Evolutionary conservation across 2,888 invertebrate genomes (phyloP).

Genomic region (Melangyna quadrimaculata): DNA sequence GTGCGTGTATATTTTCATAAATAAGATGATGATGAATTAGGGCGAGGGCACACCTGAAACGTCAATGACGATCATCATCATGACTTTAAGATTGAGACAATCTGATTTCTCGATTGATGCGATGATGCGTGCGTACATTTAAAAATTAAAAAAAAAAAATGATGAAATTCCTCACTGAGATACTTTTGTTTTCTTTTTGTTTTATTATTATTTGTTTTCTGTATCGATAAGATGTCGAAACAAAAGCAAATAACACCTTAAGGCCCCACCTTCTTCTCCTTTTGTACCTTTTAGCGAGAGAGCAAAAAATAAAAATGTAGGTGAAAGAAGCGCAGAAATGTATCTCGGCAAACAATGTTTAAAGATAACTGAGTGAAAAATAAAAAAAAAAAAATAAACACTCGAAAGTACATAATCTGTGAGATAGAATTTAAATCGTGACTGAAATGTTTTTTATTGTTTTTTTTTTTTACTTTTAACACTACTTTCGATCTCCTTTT

Average conservation of each 20-base stretch:
- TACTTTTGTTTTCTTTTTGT: constrained; percentile 23
- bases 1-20: constrained; percentile 30
- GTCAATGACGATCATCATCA: constrained; percentile 58
- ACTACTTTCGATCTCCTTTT: constrained; percentile 59
- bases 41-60: constrained; percentile 70
- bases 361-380: neutral
- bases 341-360: constrained; percentile 5
- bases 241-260: constrained; percentile 62
- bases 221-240: constrained; percentile 67
- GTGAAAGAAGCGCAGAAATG: constrained; percentile 34
- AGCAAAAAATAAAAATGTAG: constrained; percentile 11
- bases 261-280: constrained; percentile 60
- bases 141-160: neutral
- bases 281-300: constrained; percentile 3
- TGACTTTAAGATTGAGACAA: constrained; percentile 52
- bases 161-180: constrained; percentile 43
- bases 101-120: constrained; percentile 64
- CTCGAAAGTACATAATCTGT: constrained; percentile 55
- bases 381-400: neutral
- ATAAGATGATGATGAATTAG: constrained; percentile 60
- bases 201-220: constrained; percentile 52
- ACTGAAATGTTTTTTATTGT: constrained; percentile 48
- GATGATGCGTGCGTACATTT: constrained; percentile 66
- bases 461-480: constrained; percentile 18
- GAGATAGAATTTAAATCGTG: constrained; percentile 71